Evolutionary conservation across 2,888 invertebrate genomes (phyloP).

Genomic region (Hydrotaea cyrtoneurina): DNA sequence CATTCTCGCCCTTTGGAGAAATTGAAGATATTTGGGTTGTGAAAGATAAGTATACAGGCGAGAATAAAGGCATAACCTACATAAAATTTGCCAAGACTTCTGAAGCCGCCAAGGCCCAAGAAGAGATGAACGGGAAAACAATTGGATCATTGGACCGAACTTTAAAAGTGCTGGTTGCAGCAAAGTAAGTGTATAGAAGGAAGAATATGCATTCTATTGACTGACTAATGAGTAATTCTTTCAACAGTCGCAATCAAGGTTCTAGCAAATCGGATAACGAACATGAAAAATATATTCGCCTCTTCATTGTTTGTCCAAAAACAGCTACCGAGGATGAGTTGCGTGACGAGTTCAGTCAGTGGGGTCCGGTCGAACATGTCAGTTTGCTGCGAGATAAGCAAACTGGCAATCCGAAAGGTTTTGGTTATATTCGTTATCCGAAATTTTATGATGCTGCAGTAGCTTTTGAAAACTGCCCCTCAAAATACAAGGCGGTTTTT

Average conservation of each 20-base stretch:
- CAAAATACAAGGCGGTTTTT: constrained; percentile 92
- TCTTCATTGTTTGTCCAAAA: constrained; percentile 93
- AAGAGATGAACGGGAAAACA: constrained; percentile 86
- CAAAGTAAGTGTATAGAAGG: constrained; percentile 83
- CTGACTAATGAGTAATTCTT: constrained; percentile 9
- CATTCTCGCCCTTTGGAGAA: constrained; percentile 89
- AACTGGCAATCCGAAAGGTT: constrained; percentile 91
- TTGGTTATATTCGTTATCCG: constrained; percentile 92
- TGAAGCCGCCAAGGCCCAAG: constrained; percentile 92
- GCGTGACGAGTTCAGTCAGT: constrained; percentile 88
- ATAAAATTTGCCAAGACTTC: constrained; percentile 95
- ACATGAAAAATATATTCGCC: constrained; percentile 88
- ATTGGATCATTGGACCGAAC: constrained; percentile 87
- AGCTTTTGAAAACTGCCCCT: constrained; percentile 93
- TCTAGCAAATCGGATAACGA: constrained; percentile 86
- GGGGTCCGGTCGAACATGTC: constrained; percentile 89
- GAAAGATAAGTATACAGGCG: constrained; percentile 89
- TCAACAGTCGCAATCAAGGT: constrained; percentile 86
- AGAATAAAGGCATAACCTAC: constrained; percentile 93
- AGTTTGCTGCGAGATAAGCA: constrained; percentile 88
- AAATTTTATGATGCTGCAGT: constrained; percentile 91
- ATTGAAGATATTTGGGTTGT: constrained; percentile 95
- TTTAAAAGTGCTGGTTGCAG: constrained; percentile 94
- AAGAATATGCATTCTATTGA: not conserved
- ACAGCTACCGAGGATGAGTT: constrained; percentile 88